Evolutionary conservation across 37 sponge, comb jelly and placozoan genomes (phyloP).

Genomic region (Corticium candelabrum): DNA sequence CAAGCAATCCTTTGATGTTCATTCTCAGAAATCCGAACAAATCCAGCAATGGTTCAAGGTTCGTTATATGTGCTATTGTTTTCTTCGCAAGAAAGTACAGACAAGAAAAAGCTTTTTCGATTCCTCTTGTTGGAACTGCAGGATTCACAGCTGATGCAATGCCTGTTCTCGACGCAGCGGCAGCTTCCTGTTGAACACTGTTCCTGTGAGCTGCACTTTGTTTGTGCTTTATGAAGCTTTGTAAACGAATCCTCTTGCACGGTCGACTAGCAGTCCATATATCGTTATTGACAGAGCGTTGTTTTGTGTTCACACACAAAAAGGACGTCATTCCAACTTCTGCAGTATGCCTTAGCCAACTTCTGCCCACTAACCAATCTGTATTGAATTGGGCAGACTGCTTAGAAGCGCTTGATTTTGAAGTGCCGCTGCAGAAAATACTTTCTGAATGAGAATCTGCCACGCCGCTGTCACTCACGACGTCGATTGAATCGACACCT

Average conservation of each 20-base stretch:
- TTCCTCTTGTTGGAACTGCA: not conserved
- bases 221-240: not conserved
- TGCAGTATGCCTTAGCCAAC: no score
- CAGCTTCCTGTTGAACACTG: not conserved
- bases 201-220: not conserved
- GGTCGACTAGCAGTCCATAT: no score
- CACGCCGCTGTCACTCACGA: no score
- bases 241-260: not conserved
- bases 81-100: not conserved
- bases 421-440: no score
- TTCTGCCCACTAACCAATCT: no score
- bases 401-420: no score
- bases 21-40: not conserved
- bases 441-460: no score
- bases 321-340: no score
- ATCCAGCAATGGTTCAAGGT: not conserved
- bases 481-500: no score
- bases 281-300: no score
- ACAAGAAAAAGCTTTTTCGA: not conserved
- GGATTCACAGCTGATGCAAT: not conserved
- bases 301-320: no score
- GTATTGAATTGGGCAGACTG: no score
- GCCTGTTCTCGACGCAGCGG: not conserved
- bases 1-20: not conserved
- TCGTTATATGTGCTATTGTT: not conserved